Percentiles rank a stretch among this genome's conserved stretches.
Conservation (phyloP, 2,888 invertebrate genomes). For the Trimorus sp. region DNA sequence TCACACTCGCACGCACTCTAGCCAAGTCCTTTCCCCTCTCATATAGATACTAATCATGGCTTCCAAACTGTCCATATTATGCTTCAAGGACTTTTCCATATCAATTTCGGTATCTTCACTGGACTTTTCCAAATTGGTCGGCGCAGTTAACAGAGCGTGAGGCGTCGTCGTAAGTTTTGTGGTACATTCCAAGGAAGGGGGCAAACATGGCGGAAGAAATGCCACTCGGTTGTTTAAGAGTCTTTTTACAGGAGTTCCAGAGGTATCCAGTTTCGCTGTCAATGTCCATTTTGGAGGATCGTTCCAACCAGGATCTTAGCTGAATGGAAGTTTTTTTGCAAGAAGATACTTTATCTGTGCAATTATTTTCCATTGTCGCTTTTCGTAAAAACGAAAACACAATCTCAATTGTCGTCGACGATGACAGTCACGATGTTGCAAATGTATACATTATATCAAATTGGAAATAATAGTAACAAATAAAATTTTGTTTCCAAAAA, state of each 20-base stretch:
- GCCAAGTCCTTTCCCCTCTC: no score
- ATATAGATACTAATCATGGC: constrained; percentile 68
- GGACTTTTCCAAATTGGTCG: constrained; percentile 40
- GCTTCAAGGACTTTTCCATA: constrained; percentile 70
- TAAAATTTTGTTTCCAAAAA: no score
- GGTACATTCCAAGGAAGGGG: constrained; percentile 68
- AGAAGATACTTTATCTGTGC: constrained; percentile 63
- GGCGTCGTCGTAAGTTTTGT: constrained; percentile 71
- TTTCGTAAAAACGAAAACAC: no score
- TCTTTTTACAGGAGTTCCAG: constrained; percentile 73
- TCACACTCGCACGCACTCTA: no score
- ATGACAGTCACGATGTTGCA: no score
- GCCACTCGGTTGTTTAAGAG: constrained; percentile 78
- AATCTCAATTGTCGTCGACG: no score
- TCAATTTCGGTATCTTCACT: constrained; percentile 58
- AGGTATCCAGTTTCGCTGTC: constrained; percentile 42
- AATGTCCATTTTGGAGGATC: constrained; percentile 79
- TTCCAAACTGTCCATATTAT: constrained; percentile 71
- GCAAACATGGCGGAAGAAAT: constrained; percentile 72
- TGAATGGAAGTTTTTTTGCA: constrained; percentile 75
- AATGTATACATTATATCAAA: no score
- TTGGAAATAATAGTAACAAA: no score
- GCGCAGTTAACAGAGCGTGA: constrained; percentile 71
- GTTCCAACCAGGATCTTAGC: constrained; percentile 80
- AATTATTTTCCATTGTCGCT: background rate